A percentile compares a stretch with the other conserved stretches of the same genome.
phyloP scores from a whole-genome alignment of 2,888 invertebrate species.

The Auanema sp. region DNA sequence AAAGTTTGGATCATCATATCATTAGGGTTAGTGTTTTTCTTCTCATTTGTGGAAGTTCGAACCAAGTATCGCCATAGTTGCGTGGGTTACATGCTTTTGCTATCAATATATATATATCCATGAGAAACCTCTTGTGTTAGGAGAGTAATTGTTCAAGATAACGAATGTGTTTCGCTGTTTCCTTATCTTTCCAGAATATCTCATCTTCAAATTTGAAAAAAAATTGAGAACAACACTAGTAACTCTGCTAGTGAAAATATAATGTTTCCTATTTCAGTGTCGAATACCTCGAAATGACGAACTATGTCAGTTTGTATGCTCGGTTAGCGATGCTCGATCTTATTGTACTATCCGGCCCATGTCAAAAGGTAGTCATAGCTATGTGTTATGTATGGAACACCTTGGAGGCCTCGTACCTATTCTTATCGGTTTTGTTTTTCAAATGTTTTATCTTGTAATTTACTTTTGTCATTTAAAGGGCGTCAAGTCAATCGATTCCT shows the following conservation, averaged over 20 bases:
- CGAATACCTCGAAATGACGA: slow-evolving; percentile 87
- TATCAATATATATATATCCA: no score
- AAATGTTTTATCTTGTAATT: slow-evolving; percentile 1
- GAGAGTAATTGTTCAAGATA: no score
- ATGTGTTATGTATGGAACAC: slow-evolving; percentile 82
- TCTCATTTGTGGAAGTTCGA: not conserved
- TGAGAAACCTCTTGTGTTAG: no score
- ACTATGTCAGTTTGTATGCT: slow-evolving; percentile 87
- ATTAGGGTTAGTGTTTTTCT: slow-evolving; percentile 75
- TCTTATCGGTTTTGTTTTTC: slow-evolving; percentile 73
- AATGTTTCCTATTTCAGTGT: slow-evolving; percentile 72
- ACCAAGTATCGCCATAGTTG: not conserved
- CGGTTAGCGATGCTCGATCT: slow-evolving; percentile 84
- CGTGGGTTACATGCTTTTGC: no score
- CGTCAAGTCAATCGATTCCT: slow-evolving; percentile 87
- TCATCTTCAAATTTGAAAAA: not conserved
- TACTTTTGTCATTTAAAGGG: slow-evolving; percentile 22
- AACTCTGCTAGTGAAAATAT: not conserved
- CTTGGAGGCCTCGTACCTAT: slow-evolving; percentile 90
- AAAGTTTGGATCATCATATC: slow-evolving; percentile 72
- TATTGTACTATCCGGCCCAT: slow-evolving; percentile 86
- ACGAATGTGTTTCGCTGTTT: no score
- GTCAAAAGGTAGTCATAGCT: slow-evolving; percentile 62
- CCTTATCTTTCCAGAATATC: no score
- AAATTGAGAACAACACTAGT: not conserved